A percentile compares a stretch with the other conserved stretches of the same genome.
These are phyloP conservation scores for Sebastes cheni DNA, from an alignment of 2,797 vertebrate species.

Conservation along the genomic window DNA sequence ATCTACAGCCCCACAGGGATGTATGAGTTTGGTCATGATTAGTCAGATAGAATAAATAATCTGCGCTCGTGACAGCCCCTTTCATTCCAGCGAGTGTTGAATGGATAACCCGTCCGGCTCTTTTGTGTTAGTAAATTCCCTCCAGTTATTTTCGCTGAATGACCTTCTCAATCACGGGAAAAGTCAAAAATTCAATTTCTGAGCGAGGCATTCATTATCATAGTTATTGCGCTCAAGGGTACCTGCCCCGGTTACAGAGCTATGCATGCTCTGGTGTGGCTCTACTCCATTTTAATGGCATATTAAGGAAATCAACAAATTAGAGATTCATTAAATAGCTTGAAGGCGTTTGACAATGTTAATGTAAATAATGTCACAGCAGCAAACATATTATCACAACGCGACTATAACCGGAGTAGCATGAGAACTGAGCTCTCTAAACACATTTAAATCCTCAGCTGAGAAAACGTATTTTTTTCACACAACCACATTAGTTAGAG, in stretches of 20 bases:
- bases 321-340: slow-evolving; percentile 42
- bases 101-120: slow-evolving; percentile 46
- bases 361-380: slow-evolving; percentile 23
- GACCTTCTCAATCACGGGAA: slow-evolving; percentile 71
- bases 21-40: slow-evolving; percentile 57
- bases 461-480: background rate
- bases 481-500: background rate
- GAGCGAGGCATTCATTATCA: slow-evolving; percentile 66
- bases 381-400: background rate
- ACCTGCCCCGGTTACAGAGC: slow-evolving; percentile 42
- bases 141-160: slow-evolving; percentile 68
- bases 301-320: slow-evolving; percentile 57
- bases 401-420: background rate
- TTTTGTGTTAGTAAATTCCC: slow-evolving; percentile 68
- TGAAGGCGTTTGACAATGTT: slow-evolving; percentile 21
- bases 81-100: slow-evolving; percentile 36
- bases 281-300: slow-evolving; percentile 35
- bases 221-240: slow-evolving; percentile 43
- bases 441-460: background rate
- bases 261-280: background rate
- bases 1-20: slow-evolving; percentile 62
- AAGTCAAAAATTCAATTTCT: slow-evolving; percentile 70
- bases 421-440: background rate
- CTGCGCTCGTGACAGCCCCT: slow-evolving; percentile 44
- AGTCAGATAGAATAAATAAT: slow-evolving; percentile 72